Conservation (phyloP, 1,140 invertebrate genomes). For the Cydia strobilella region DNA sequence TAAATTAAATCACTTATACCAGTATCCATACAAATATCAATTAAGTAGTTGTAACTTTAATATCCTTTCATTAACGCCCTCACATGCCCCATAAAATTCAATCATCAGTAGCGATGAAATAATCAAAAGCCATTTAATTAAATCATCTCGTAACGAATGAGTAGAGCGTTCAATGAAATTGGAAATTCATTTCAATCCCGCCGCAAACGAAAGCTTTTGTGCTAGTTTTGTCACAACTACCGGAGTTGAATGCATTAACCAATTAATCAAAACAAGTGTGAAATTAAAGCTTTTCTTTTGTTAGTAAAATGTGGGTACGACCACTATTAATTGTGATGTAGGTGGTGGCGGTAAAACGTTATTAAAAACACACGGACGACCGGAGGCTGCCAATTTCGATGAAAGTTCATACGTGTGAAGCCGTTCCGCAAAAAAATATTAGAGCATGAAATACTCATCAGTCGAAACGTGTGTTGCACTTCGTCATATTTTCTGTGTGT, state of each 20-base stretch:
- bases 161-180: slow-evolving; percentile 5
- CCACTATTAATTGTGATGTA: background rate
- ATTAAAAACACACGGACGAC: background rate
- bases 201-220: background rate
- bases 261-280: slow-evolving; percentile 1
- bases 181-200: slow-evolving; percentile 8
- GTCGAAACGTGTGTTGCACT: background rate
- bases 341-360: background rate
- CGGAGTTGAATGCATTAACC: background rate
- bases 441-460: slow-evolving; percentile 7
- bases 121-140: background rate
- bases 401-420: background rate
- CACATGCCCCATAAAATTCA: background rate
- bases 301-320: background rate
- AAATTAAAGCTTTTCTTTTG: background rate
- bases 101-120: slow-evolving; percentile 9
- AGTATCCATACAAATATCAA: no score
- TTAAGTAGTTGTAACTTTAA: background rate
- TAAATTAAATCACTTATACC: no score
- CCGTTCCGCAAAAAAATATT: background rate
- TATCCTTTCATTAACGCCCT: background rate
- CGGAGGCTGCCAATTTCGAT: background rate
- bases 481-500: background rate
- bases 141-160: slow-evolving; percentile 4
- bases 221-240: background rate